Base-by-base conservation (phyloP, 2,113 vertebrate genomes). In the Anarrhichthys ocellatus region DNA sequence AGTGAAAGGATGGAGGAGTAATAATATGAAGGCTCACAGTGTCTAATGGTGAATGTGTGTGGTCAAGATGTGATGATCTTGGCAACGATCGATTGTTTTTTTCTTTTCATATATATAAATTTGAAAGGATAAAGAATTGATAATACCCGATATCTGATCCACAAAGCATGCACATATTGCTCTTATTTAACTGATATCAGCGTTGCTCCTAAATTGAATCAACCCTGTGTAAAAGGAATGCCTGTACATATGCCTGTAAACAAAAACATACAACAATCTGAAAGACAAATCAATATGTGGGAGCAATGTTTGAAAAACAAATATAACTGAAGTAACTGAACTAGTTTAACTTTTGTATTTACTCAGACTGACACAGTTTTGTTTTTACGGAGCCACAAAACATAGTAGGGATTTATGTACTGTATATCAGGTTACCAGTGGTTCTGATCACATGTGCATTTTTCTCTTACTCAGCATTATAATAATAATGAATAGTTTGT, bases 1-100 rank as follows among this genome's bases (percentile, higher is more conserved):
- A 77, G 48, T 80, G 36, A 76, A 38, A 71, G 22, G 62, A 85
- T 77, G 18, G 38, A 67, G 46, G 70, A 38, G 61, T 36, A 71
- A n/a, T 68, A 17, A 76, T 58, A 22, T 42, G 50, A 69, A 81
- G 27, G 6, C 29, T 27, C 22, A 34, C 50, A 32, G 50, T 61
- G 58, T 70, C 0, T 72, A 9, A 64, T 64, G 48, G 24, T 27
- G 56, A 66, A 27, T 77, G 27, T 63, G 18, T 75, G 38, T 78
- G 44, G 34, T 72, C 50, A 54, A 32, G 29, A 52, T 86, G 50
- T 74, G 77, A 74, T 61, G 50, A 32, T 72, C 36, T 22, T 59
- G 18, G 18, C 56, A 38, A 69, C 63, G 40, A 46, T 70, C 6
- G 13, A 50, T 67, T 27, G 9, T 58, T 10, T 46, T 44, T 34